phyloP scores from a whole-genome alignment of 2,113 vertebrate genomes.

The Oncorhynchus nerka region DNA sequence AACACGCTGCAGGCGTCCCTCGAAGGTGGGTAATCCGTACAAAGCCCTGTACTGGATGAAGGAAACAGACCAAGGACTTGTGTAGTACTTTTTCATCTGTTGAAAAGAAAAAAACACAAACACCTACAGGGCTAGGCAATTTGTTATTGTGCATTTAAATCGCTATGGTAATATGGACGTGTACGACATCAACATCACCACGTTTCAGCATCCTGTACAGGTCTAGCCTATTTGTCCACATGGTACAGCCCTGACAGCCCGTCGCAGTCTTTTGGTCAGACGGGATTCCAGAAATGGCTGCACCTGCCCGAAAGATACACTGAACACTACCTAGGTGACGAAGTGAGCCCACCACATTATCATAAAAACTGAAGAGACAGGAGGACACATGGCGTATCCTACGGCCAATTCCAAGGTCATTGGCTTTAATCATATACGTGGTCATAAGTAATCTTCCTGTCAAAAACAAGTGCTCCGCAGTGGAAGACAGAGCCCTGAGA shows the following conservation, averaged over 20 bases:
- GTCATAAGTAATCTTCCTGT: background rate
- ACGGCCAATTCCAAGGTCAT: background rate
- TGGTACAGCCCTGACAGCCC: no score
- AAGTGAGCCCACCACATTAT: background rate
- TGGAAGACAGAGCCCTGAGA: background rate
- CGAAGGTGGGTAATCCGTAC: background rate
- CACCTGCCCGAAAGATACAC: background rate
- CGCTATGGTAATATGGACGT: no score
- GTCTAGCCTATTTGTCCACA: no score
- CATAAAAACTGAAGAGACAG: background rate
- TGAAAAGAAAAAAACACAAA: no score
- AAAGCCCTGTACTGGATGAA: constrained; percentile 13
- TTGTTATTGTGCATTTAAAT: no score
- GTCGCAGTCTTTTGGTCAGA: background rate
- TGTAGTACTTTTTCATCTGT: background rate
- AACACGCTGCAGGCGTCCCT: background rate
- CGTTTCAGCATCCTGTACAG: no score
- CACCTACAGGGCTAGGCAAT: no score
- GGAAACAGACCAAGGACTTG: background rate
- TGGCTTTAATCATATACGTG: background rate
- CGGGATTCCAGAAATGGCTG: background rate
- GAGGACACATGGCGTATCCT: no score
- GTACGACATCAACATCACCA: no score
- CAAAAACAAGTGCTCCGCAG: background rate
- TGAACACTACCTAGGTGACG: background rate